Conservation (phyloP, 2,888 invertebrate species). For the Ptilodon capucinus region DNA sequence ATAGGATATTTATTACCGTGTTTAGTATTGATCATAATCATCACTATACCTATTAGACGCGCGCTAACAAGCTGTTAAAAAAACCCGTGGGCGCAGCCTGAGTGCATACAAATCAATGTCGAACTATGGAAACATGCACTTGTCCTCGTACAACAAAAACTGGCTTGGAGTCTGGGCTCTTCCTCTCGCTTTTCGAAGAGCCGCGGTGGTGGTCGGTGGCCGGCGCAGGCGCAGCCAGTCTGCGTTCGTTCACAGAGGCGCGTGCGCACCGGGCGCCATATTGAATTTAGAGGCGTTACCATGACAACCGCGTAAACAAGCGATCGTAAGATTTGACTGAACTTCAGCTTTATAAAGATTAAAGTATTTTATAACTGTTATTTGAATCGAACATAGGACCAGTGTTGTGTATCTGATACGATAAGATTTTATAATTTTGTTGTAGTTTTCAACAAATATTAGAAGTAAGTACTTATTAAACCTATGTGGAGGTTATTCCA, state of each 20-base stretch:
- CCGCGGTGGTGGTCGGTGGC: conserved; percentile 62
- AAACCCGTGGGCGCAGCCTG: conserved; percentile 35
- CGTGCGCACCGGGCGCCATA: conserved; percentile 73
- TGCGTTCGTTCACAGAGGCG: conserved; percentile 66
- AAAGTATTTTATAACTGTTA: not conserved
- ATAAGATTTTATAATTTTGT: not conserved
- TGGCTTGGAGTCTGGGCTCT: conserved; percentile 64
- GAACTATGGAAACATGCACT: conserved; percentile 56
- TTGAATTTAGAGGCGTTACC: conserved; percentile 65
- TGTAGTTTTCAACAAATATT: not conserved
- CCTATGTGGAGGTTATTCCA: too few species aligned
- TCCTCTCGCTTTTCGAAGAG: conserved; percentile 75
- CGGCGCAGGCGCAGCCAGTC: conserved; percentile 63
- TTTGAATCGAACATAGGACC: not conserved
- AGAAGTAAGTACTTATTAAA: not conserved
- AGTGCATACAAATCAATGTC: conserved; percentile 43
- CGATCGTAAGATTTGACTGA: conserved; percentile 15
- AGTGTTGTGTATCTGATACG: not conserved
- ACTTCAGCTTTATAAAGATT: conserved; percentile 11
- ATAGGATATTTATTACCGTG: not conserved
- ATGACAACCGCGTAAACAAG: conserved; percentile 76
- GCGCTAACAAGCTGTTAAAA: conserved; percentile 23
- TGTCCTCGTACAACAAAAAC: conserved; percentile 76
- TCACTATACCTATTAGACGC: not conserved
- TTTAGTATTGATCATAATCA: conserved; percentile 8